Evolutionary conservation across 2,797 vertebrate species (phyloP).

Genomic region (Acrossocheilus wenchowensis): DNA sequence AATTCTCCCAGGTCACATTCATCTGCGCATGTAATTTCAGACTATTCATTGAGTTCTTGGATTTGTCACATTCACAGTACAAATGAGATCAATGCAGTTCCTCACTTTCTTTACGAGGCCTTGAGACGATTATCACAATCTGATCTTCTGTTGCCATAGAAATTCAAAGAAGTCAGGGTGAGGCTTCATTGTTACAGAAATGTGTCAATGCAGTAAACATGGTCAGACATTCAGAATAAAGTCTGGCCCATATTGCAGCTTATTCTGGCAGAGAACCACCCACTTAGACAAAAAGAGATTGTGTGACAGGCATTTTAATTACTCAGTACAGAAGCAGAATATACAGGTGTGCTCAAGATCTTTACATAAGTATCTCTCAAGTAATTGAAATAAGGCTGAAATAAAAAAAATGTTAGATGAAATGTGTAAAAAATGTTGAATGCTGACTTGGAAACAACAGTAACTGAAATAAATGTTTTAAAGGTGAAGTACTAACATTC

Average conservation of each 20-base stretch:
- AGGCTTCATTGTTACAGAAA: conserved; percentile 1
- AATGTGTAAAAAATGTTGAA: too few relatives aligned
- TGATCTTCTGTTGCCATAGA: conserved; percentile 26
- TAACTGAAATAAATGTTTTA: too few relatives aligned
- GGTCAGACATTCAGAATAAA: not conserved
- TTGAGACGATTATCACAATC: conserved; percentile 2
- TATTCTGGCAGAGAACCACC: not conserved
- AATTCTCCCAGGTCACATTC: conserved; percentile 15
- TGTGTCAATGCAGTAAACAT: conserved; percentile 2
- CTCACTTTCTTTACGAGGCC: not conserved
- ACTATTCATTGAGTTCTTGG: not conserved
- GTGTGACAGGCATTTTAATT: not conserved
- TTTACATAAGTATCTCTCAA: not conserved
- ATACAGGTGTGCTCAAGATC: not conserved
- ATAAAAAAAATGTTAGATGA: too few relatives aligned
- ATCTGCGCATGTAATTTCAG: conserved; percentile 1
- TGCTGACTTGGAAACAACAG: too few relatives aligned
- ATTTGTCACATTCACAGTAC: conserved; percentile 18
- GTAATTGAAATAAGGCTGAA: too few relatives aligned
- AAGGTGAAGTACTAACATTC: too few relatives aligned
- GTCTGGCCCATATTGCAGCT: conserved; percentile 1
- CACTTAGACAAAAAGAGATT: not conserved
- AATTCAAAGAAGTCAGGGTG: conserved; percentile 12
- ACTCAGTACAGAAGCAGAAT: too few relatives aligned
- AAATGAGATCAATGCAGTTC: conserved; percentile 26